These are phyloP conservation scores for Hydrocynus forskahlii DNA, from an alignment of 2,797 vertebrate genomes.

Conservation along the genomic window DNA sequence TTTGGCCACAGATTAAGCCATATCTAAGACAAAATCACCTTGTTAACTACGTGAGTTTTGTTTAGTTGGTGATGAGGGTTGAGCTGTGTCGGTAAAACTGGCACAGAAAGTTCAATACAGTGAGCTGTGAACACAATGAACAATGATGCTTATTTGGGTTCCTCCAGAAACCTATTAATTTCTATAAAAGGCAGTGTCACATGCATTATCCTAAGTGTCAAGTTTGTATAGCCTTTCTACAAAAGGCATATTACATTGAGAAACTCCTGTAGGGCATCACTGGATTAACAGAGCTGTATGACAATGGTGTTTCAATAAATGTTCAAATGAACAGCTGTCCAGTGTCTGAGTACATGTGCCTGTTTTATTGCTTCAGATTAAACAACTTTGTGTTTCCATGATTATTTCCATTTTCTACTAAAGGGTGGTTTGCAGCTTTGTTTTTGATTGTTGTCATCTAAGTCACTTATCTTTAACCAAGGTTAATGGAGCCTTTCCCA, in stretches of 20 bases:
- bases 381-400: slow-evolving; percentile 65
- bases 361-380: slow-evolving; percentile 79
- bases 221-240: slow-evolving; percentile 43
- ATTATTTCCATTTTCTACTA: slow-evolving; percentile 32
- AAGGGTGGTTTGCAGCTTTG: background rate
- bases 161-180: slow-evolving; percentile 6
- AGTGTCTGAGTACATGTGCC: slow-evolving; percentile 75
- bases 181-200: slow-evolving; percentile 53
- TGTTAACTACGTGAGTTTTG: background rate
- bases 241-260: slow-evolving; percentile 44
- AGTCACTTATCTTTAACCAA: too few species aligned
- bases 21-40: slow-evolving; percentile 19
- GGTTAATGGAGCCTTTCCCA: too few species aligned
- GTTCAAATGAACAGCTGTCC: slow-evolving; percentile 65
- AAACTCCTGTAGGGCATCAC: slow-evolving; percentile 57
- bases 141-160: background rate
- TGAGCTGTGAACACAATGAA: slow-evolving; percentile 13
- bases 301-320: slow-evolving; percentile 60
- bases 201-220: slow-evolving; percentile 45
- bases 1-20: background rate
- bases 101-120: slow-evolving; percentile 47
- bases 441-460: background rate
- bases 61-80: background rate
- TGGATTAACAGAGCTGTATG: slow-evolving; percentile 57
- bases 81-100: background rate